These are phyloP conservation scores for Helicoverpa assulta DNA, from an alignment of 2,888 invertebrate genomes.

Conservation along the genomic window DNA sequence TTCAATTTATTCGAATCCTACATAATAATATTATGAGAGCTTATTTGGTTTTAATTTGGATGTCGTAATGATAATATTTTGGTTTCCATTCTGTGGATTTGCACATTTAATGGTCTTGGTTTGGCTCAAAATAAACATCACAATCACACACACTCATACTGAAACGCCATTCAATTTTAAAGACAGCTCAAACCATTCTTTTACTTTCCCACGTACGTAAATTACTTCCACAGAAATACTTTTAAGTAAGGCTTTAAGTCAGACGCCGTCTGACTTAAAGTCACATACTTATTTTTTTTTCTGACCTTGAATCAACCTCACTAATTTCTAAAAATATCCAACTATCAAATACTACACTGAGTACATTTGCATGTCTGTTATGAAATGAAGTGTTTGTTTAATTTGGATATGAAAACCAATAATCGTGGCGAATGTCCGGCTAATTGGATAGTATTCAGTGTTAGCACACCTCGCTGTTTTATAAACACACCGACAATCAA, in stretches of 20 bases:
- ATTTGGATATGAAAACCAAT: constrained; percentile 47
- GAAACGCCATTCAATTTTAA: too few relatives aligned
- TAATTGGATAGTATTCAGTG: constrained; percentile 61
- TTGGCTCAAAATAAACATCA: not conserved
- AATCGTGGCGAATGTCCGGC: constrained; percentile 33
- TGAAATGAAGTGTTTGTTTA: constrained; percentile 12
- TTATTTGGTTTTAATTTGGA: constrained; percentile 53
- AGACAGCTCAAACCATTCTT: too few relatives aligned
- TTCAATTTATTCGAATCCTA: constrained; percentile 45
- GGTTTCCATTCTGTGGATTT: constrained; percentile 33
- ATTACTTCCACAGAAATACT: too few relatives aligned
- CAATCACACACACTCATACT: not conserved
- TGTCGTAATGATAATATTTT: constrained; percentile 30
- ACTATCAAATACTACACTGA: too few relatives aligned
- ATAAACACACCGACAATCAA: constrained; percentile 46
- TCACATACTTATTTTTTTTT: too few relatives aligned
- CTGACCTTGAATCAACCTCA: too few relatives aligned
- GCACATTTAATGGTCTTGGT: constrained; percentile 14
- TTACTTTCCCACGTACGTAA: too few relatives aligned
- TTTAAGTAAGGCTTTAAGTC: too few relatives aligned
- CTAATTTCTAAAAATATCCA: too few relatives aligned
- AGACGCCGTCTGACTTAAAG: too few relatives aligned
- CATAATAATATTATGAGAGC: constrained; percentile 37
- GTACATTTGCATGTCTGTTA: not conserved
- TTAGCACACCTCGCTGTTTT: constrained; percentile 39